Percentiles rank a stretch among this genome's conserved stretches.
These are phyloP conservation scores for Athrips mouffetella DNA, from an alignment of 2,888 invertebrate genomes.

Conservation along the genomic window DNA sequence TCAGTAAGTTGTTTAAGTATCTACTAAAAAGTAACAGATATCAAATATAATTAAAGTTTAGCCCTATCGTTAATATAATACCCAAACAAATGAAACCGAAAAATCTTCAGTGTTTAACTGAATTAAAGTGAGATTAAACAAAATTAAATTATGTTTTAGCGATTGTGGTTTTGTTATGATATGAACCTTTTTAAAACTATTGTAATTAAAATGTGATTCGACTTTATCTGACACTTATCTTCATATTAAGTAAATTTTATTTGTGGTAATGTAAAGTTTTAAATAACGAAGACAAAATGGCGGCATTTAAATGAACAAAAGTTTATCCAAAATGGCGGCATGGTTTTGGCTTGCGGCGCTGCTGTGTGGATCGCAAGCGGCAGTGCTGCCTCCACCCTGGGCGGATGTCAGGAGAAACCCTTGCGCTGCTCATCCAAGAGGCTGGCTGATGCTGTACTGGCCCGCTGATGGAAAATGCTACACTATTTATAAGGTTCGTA, in stretches of 20 bases:
- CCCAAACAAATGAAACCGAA: too few species aligned
- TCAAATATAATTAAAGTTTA: too few species aligned
- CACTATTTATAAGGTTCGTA: slow-evolving; percentile 86
- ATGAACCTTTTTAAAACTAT: not conserved
- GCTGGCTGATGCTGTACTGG: slow-evolving; percentile 93
- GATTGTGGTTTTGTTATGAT: too few species aligned
- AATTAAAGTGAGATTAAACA: too few species aligned
- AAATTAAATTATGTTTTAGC: too few species aligned
- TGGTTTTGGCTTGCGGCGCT: slow-evolving; percentile 64
- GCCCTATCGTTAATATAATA: too few species aligned
- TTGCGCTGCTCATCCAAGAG: slow-evolving; percentile 87
- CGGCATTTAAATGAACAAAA: not conserved
- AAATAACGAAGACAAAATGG: not conserved
- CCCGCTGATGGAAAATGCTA: slow-evolving; percentile 90
- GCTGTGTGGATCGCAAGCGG: slow-evolving; percentile 74
- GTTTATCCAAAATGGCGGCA: slow-evolving; percentile 44
- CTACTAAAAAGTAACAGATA: too few species aligned
- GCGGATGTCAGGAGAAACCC: slow-evolving; percentile 89
- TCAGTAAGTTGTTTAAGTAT: too few species aligned
- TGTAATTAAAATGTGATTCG: not conserved
- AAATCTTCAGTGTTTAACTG: too few species aligned
- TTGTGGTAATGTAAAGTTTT: not conserved
- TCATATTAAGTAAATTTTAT: too few species aligned
- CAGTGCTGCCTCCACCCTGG: slow-evolving; percentile 90
- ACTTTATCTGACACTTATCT: too few species aligned